Base-by-base conservation (phyloP, 2,888 invertebrate genomes). In the Portevinia maculata region DNA sequence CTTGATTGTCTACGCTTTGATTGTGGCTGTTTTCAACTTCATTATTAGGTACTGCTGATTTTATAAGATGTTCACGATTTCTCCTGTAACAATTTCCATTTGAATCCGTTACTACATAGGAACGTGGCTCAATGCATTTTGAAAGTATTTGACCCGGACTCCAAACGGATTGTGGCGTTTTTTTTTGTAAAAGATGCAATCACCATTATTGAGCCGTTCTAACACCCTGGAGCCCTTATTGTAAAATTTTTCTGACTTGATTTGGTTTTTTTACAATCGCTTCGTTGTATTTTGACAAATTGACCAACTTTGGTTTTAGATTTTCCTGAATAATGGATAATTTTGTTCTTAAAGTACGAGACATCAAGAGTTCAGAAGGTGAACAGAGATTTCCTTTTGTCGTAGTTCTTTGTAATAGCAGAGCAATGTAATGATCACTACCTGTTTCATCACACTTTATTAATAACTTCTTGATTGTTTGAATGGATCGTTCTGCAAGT, bases 361-460 rank as follows among this genome's bases (percentile, higher is more conserved):
- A 59, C 44, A 83, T 83, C 46, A 64, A 48, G 9, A 83, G 71
- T 53, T 83, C 65, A n/a, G 83, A 21, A 13, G 73, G 65, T 65
- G 57, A 70, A 28, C 34, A 60, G 1, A 50, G 8, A 52, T 30
- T 39, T 30, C 28, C 37, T 7, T 34, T 50, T 8, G 64, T 34
- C n/a, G 65, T 78, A 17, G 69, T 57, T 0, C 67, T 17, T 41
- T 73, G 30, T 3, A 67, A 39, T 19, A 65, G 34, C 41, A 78
- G 41, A 15, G 64, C 17, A 6, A 52, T 37, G 24, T 71, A 73
- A 21, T 34, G 32, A 28, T 67, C 62, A 8, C 60, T 15, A 19
- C 52, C 55, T 17, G 32, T 8, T 2, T 64, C 57, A 13, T 19
- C 32, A 19, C 57, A 62, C 17, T 83, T 70, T 5, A 30, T 37